Percentiles rank a stretch among this genome's conserved stretches.
Evolutionary conservation across 2,797 vertebrate genomes (phyloP).

Genomic region (Hippocampus kuda): DNA sequence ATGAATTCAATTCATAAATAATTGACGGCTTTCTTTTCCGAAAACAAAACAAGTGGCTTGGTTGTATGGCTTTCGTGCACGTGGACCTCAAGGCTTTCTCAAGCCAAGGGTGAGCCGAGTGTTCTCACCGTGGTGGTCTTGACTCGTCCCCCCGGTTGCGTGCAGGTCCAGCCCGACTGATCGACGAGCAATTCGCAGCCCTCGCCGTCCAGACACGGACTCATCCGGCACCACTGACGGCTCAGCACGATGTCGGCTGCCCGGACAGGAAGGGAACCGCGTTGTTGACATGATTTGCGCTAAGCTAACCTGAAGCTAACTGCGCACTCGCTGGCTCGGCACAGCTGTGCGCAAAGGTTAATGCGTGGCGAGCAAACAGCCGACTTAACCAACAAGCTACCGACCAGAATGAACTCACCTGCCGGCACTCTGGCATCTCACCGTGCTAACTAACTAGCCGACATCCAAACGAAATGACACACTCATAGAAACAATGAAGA

Average conservation of each 20-base stretch:
- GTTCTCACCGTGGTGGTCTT: constrained; percentile 88
- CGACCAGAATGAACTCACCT: too few relatives aligned
- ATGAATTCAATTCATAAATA: too few relatives aligned
- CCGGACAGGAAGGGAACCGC: background rate
- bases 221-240: constrained; percentile 94
- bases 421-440: too few relatives aligned
- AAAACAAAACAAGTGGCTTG: too few relatives aligned
- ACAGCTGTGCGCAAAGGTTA: background rate
- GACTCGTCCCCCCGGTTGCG: constrained; percentile 86
- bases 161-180: constrained; percentile 94
- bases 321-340: background rate
- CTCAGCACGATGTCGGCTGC: constrained; percentile 81
- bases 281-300: background rate
- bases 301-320: background rate
- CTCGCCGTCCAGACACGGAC: constrained; percentile 89
- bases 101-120: background rate
- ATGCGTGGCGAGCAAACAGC: background rate
- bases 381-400: too few relatives aligned
- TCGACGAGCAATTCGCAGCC: constrained; percentile 86
- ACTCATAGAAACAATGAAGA: too few relatives aligned
- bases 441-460: too few relatives aligned
- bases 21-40: too few relatives aligned
- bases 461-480: too few relatives aligned
- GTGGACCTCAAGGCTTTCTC: background rate
- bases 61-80: background rate